Conservation (phyloP, 2,797 vertebrate species). For the Mus minutoides region DNA sequence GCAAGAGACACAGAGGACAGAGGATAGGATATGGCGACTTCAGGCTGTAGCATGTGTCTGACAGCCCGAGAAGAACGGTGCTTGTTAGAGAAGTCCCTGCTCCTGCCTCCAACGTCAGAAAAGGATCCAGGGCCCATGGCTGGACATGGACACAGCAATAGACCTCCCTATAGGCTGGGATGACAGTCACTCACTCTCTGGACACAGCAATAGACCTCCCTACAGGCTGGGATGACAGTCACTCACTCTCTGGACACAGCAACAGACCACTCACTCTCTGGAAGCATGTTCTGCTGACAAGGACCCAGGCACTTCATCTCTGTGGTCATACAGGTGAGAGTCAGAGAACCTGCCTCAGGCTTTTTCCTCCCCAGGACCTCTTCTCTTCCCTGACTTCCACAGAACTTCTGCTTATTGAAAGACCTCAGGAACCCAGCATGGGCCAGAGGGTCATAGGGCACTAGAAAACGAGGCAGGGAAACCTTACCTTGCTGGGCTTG, state of each 20-base stretch:
- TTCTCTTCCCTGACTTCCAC: not conserved
- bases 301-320: not conserved
- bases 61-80: not conserved
- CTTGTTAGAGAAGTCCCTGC: not conserved
- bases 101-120: not conserved
- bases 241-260: no score
- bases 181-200: not conserved
- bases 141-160: accelerated
- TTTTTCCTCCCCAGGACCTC: not conserved
- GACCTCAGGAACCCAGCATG: not conserved
- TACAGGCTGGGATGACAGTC: no score
- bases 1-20: not conserved
- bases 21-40: not conserved
- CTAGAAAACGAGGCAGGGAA: not conserved
- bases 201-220: no score
- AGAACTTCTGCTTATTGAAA: not conserved
- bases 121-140: not conserved
- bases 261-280: no score
- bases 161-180: not conserved
- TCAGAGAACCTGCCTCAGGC: not conserved
- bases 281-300: not conserved
- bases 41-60: not conserved
- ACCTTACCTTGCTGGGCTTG: not conserved
- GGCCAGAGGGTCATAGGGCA: not conserved
- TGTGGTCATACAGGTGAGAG: not conserved